Conservation (phyloP, 1,140 invertebrate species). For the Listronotus oregonensis region DNA sequence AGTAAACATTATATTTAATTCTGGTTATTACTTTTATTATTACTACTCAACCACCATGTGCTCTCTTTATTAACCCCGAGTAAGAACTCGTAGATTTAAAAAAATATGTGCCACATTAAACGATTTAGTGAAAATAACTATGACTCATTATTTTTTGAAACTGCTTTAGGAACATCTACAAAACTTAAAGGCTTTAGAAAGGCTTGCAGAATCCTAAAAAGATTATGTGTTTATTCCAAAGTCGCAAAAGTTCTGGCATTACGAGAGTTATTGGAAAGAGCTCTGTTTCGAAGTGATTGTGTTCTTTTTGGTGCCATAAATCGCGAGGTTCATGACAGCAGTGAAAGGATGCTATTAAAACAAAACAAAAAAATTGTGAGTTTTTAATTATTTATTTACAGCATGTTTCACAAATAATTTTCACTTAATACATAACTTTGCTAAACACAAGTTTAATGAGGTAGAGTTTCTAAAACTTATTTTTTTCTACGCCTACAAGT, state of each 20-base stretch:
- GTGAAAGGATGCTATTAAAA: constrained; percentile 62
- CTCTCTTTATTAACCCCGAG: too few species aligned
- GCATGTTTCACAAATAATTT: too few species aligned
- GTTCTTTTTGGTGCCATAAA: constrained; percentile 68
- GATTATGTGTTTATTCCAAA: constrained; percentile 66
- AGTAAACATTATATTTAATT: too few species aligned
- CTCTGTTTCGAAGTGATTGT: constrained; percentile 67
- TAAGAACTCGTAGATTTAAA: too few species aligned
- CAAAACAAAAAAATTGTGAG: constrained; percentile 55
- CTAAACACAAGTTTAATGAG: too few species aligned
- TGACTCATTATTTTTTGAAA: not conserved
- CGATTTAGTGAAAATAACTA: too few species aligned
- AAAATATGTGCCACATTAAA: too few species aligned
- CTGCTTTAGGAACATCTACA: constrained; percentile 53
- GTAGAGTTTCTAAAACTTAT: too few species aligned
- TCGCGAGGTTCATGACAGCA: constrained; percentile 53
- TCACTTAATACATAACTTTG: too few species aligned
- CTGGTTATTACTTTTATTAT: too few species aligned
- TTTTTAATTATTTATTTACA: constrained; percentile 5
- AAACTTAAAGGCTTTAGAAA: constrained; percentile 67
- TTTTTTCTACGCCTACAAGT: too few species aligned
- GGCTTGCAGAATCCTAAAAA: constrained; percentile 64
- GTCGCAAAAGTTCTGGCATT: constrained; percentile 72
- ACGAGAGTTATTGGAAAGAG: constrained; percentile 71
- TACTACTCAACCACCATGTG: too few species aligned